Conservation (phyloP, 1,140 invertebrate species). For the Danaus plexippus region DNA sequence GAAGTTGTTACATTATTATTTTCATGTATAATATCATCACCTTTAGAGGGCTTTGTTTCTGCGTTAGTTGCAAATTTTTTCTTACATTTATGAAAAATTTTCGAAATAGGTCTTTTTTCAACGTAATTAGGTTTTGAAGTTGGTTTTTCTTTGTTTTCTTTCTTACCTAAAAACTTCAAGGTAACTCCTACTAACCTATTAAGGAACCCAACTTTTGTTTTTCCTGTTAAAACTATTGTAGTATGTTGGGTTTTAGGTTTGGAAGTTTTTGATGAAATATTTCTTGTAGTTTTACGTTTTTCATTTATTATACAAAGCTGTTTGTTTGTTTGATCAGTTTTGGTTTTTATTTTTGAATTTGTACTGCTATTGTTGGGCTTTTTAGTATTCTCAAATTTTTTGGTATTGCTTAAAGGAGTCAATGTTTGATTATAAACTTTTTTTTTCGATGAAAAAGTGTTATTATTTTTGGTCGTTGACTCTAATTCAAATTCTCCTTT, state of each 20-base stretch:
- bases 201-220: too few species aligned
- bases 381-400: not conserved
- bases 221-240: too few species aligned
- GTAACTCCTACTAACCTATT: too few species aligned
- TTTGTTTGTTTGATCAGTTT: too few species aligned
- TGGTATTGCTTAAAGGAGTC: not conserved
- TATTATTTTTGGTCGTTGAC: not conserved
- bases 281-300: too few species aligned
- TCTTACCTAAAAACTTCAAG: too few species aligned
- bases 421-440: not conserved
- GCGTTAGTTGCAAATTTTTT: not conserved
- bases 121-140: not conserved
- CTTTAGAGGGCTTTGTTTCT: not conserved
- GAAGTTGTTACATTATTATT: constrained; percentile 3
- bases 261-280: too few species aligned
- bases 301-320: too few species aligned
- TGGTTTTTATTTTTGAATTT: constrained; percentile 3
- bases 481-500: constrained; percentile 2
- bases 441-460: not conserved
- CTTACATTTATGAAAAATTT: not conserved
- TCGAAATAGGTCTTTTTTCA: constrained; percentile 1
- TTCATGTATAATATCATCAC: constrained; percentile 2
- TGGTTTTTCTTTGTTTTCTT: too few species aligned
- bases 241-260: too few species aligned
- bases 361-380: not conserved